phyloP scores from a whole-genome alignment of 2,888 invertebrate genomes.

The Terebella lapidaria region DNA sequence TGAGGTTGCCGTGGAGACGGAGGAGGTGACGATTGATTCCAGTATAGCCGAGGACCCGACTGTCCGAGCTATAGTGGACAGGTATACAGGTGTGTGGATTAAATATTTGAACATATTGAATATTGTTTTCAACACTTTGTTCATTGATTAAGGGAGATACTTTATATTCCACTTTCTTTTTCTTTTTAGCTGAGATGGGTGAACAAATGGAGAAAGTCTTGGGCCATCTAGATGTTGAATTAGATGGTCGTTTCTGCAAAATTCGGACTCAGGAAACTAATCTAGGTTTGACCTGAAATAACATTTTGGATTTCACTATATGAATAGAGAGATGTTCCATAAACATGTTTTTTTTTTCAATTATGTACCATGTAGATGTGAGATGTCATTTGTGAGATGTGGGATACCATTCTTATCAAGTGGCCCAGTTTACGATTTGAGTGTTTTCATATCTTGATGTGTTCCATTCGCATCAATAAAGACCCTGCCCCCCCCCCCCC shows the following conservation, averaged over 20 bases:
- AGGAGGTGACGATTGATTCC: constrained; percentile 64
- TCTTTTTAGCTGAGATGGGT: constrained; percentile 41
- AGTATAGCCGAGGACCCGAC: constrained; percentile 63
- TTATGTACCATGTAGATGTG: too few species aligned
- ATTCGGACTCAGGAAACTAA: constrained; percentile 83
- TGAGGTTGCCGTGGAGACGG: constrained; percentile 60
- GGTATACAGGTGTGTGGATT: constrained; percentile 65
- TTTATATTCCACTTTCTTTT: too few species aligned
- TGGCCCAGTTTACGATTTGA: too few species aligned
- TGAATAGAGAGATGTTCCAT: too few species aligned
- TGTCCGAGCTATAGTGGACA: constrained; percentile 67
- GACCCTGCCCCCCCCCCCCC: too few species aligned
- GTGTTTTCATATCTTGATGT: too few species aligned
- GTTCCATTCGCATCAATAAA: too few species aligned
- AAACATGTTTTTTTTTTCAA: too few species aligned
- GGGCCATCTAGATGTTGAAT: constrained; percentile 77
- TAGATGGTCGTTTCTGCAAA: constrained; percentile 78
- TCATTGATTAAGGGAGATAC: background rate
- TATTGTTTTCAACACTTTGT: too few species aligned
- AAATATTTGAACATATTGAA: background rate
- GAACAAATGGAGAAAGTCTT: constrained; percentile 75
- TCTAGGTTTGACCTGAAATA: constrained; percentile 62
- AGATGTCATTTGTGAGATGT: too few species aligned
- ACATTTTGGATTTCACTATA: too few species aligned
- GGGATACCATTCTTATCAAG: too few species aligned